These are phyloP conservation scores for Agriopis marginaria DNA, from an alignment of 2,888 invertebrate genomes.

Conservation along the genomic window DNA sequence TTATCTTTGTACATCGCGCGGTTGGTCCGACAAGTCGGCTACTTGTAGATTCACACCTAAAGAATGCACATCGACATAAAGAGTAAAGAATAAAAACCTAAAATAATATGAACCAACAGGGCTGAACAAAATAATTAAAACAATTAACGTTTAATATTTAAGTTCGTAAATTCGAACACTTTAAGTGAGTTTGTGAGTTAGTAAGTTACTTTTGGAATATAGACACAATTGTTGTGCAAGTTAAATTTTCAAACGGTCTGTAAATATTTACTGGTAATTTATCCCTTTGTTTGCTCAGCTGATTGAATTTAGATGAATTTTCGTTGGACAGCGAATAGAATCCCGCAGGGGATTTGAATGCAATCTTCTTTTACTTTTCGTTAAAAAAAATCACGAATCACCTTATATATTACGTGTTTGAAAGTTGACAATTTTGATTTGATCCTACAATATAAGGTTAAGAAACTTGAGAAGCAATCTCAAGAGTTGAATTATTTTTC, in stretches of 20 bases:
- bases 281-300: conserved; percentile 6
- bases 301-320: conserved; percentile 14
- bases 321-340: neutral
- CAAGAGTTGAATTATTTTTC: neutral
- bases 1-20: too few species aligned
- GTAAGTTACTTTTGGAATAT: neutral
- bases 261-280: conserved; percentile 4
- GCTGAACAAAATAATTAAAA: neutral
- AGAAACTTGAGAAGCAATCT: neutral
- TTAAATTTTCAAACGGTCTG: neutral
- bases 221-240: neutral
- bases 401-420: neutral
- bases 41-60: too few species aligned
- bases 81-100: neutral
- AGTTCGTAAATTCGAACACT: neutral
- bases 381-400: neutral
- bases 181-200: neutral
- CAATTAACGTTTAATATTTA: neutral
- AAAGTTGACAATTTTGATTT: too few species aligned
- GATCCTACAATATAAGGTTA: neutral
- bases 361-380: neutral
- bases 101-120: neutral
- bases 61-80: too few species aligned
- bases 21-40: too few species aligned
- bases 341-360: neutral